Base-by-base conservation (phyloP, 2,113 vertebrate genomes). In the Drymodes brunneopygia region DNA sequence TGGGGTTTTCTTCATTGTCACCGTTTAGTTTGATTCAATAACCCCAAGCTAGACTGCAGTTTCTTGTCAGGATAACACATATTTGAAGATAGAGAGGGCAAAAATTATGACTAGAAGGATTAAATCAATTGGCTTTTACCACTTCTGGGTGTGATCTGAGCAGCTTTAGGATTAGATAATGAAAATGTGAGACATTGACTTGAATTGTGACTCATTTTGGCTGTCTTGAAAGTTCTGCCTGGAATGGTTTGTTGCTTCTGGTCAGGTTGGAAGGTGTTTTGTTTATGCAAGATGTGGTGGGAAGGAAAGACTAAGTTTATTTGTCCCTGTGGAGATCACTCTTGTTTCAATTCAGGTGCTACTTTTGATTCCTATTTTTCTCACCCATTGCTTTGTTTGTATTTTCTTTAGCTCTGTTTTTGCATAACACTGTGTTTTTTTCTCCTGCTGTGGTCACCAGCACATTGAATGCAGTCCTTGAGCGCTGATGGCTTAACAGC, bases 401-500 rank as follows among this genome's bases (percentile, higher is more conserved):
- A 2, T 36, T 60, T 69, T 84, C 7, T 29, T 84, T 22, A 7
- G 4, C 16, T 74, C 23, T 91, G 24, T 18, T 82, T 72, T 9
- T 60, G 12, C 38, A 9, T 47, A 31, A 53, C 5, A 45, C 5
- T 24, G 4, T 14, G 13, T 5, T 79, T 9, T 9, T 61, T 90
- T 48, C 33, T 73, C 17, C 38, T 54, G 11, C 54, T 77, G 9
- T 19, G 35, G 9, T 12, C 6, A 9, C 66, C 74, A 61, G 13
- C 11, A 25, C 11, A 6, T 8, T 13, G 22, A 66, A 57, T 10
- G 9, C 2, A 44, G 25, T 16, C 22, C 58, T 61, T n/a, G 14
- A 47, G 6, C 7, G 0, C 17, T 17, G 18, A 10, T 18, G 21
- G 16, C 24, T 72, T 28, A 21, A 38, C 14, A 1, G 2, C 42